Base-by-base conservation (phyloP, 2,888 invertebrate genomes). In the Eupithecia exiguata region DNA sequence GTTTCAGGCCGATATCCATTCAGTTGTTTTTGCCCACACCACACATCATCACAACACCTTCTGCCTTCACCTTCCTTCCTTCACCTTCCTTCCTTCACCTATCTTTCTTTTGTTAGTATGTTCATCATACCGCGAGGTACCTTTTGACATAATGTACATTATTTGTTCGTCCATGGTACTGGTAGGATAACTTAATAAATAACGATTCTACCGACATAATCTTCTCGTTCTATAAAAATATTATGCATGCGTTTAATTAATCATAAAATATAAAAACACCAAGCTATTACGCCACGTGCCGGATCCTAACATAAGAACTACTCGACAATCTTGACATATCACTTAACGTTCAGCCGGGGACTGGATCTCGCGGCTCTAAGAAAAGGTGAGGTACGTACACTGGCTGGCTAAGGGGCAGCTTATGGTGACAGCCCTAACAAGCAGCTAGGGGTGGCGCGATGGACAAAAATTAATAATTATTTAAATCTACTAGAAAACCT, bases 361-460 rank as follows among this genome's bases (percentile, higher is more conserved):
- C 21, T 2, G 10, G 3, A 14, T 1, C 53, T 21, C 53, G 49
- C 2, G n/a, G 53, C 53, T 53, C 53, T 53, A 1, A 66, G 35
- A 5, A 62, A 46, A n/a, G 30, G 30, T 69, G 5, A 68, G 58
- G 73, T 25, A 49, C 35, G 62, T 49, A 68, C 72, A 70, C 43
- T 65, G 68, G 71, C 62, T 58, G 65, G 49, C 68, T 75, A 68
- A 75, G 73, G 77, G 74, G 70, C 70, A 74, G 77, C 73, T 77
- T 77, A 74, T 71, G 73, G 77, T 74, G 77, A 77, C 77, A 77
- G 77, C 53, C 58, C 70, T 74, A 77, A 77, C 77, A 77, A 77
- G 72, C 7, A n/a, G 7, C 12, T 73, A 77, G 77, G 77, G 77
- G 4, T 77, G 71, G 10, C 72, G 63, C 61, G 2, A 1, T 58